Conservation (phyloP, 2,797 vertebrate species). For the Lophotriccus pileatus region DNA sequence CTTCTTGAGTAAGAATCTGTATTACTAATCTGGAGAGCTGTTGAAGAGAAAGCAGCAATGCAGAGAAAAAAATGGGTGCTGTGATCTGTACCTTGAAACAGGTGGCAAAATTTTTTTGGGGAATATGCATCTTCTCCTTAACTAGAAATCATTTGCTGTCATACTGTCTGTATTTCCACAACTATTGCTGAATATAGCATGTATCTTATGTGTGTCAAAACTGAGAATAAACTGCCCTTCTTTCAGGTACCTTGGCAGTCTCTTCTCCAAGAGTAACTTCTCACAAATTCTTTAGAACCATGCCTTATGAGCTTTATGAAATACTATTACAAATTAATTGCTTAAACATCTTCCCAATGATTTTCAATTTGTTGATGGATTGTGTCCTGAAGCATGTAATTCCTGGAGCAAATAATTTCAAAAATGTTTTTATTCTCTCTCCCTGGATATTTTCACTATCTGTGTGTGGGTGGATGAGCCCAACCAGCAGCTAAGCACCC, state of each 20-base stretch:
- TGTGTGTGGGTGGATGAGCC: neutral
- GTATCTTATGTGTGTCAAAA: neutral
- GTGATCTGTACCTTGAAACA: neutral
- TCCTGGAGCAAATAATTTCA: neutral
- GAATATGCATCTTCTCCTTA: neutral
- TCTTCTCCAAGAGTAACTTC: neutral
- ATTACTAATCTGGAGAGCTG: neutral
- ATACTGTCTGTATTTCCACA: neutral
- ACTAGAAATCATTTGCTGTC: neutral
- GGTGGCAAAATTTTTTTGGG: neutral
- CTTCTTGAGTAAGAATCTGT: neutral
- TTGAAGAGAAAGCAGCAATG: neutral
- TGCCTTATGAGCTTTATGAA: neutral
- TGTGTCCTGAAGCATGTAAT: neutral
- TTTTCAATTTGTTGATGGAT: constrained; percentile 14
- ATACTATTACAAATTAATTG: neutral
- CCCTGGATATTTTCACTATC: neutral
- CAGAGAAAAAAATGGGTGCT: neutral
- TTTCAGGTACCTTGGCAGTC: neutral
- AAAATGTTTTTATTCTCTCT: neutral
- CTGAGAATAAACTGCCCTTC: neutral
- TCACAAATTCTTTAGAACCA: neutral
- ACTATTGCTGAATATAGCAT: neutral
- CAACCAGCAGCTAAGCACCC: neutral
- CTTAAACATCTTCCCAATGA: neutral